Evolutionary conservation across 2,113 vertebrate genomes (phyloP).

Genomic region (Columba janthina): DNA sequence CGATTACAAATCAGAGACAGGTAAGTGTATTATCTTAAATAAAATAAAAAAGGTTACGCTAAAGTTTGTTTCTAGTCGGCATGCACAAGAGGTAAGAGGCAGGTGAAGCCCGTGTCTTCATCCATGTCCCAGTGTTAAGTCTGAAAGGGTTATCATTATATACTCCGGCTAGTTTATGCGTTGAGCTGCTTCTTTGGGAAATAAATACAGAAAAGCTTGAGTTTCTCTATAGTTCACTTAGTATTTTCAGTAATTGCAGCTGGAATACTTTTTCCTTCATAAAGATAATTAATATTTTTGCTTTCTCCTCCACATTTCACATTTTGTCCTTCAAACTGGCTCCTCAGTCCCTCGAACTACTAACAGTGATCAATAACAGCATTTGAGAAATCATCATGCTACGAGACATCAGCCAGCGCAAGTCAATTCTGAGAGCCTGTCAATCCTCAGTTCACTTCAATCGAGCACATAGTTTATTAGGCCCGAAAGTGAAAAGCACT

Average conservation of each 20-base stretch:
- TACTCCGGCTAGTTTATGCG: background rate
- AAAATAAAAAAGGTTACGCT: background rate
- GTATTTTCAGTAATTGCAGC: background rate
- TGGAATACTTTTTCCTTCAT: background rate
- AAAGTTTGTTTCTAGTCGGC: background rate
- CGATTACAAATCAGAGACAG: background rate
- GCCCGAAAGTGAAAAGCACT: background rate
- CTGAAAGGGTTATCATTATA: background rate
- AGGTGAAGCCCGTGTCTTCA: background rate
- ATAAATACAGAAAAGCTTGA: background rate
- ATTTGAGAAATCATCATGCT: constrained; percentile 5
- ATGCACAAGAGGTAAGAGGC: background rate
- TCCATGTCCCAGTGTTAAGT: background rate
- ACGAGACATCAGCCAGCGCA: constrained; percentile 19
- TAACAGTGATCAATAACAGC: background rate
- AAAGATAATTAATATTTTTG: background rate
- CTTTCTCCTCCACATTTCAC: background rate
- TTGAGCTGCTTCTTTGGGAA: background rate
- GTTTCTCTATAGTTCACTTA: background rate
- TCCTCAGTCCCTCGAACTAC: background rate
- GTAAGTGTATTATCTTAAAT: background rate
- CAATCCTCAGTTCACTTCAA: background rate
- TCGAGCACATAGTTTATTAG: constrained; percentile 30
- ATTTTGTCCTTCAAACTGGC: background rate
- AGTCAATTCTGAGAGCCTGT: background rate